Conservation (phyloP, 2,888 invertebrate species). For the Netelia inedita region DNA sequence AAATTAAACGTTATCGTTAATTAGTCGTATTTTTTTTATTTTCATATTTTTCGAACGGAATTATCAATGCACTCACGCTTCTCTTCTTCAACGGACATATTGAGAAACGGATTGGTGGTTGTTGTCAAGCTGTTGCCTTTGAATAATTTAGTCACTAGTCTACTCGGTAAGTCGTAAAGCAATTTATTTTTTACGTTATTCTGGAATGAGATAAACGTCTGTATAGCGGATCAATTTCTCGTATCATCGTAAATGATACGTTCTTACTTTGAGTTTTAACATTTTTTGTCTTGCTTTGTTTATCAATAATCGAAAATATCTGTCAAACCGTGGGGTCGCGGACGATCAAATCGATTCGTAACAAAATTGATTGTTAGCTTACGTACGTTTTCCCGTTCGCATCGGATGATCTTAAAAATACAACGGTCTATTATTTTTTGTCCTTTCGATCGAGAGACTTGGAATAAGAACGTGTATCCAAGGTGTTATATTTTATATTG, state of each 20-base stretch:
- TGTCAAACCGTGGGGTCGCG: slow-evolving; percentile 21
- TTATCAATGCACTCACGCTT: slow-evolving; percentile 75
- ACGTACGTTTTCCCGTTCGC: slow-evolving; percentile 1
- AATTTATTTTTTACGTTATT: slow-evolving; percentile 16
- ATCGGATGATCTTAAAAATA: background rate
- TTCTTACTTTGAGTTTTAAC: slow-evolving; percentile 60
- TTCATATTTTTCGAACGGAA: background rate
- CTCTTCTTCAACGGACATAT: slow-evolving; percentile 76
- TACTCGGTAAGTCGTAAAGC: slow-evolving; percentile 20
- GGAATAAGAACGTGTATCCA: background rate
- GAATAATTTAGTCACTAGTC: slow-evolving; percentile 24
- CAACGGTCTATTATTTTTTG: background rate
- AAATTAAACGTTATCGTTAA: background rate
- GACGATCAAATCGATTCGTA: slow-evolving; percentile 13
- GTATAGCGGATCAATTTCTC: background rate
- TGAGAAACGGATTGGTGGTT: slow-evolving; percentile 6
- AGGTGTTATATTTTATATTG: slow-evolving; percentile 19
- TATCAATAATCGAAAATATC: slow-evolving; percentile 24
- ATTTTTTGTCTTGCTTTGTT: slow-evolving; percentile 44
- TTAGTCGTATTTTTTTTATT: slow-evolving; percentile 11
- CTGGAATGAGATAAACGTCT: slow-evolving; percentile 41
- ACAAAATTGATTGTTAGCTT: slow-evolving; percentile 13
- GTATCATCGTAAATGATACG: background rate
- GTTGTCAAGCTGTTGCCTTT: slow-evolving; percentile 19
- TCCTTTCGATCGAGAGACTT: background rate